A percentile compares a stretch with the other conserved stretches of the same genome.
Conservation (phyloP, 37 sponge, comb jelly and placozoan species). For the Chondrilla cf. caribensis region DNA sequence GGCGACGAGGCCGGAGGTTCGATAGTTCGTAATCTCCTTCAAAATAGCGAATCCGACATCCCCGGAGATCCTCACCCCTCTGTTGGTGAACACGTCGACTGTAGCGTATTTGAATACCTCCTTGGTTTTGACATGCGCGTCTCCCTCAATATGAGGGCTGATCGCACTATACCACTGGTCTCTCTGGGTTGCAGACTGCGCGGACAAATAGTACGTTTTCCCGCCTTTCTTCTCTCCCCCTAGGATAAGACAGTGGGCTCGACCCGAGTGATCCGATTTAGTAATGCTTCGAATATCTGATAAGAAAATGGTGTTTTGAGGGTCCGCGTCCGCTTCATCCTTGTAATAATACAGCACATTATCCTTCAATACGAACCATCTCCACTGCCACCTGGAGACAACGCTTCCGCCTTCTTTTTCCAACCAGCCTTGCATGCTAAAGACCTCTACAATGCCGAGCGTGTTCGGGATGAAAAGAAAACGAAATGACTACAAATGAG, state of each 20-base stretch:
- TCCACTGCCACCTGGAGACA: conserved; percentile 54
- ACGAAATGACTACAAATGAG: too few relatives aligned
- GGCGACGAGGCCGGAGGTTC: conserved; percentile 23
- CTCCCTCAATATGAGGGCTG: not conserved
- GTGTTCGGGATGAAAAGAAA: too few relatives aligned
- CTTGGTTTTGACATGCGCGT: not conserved
- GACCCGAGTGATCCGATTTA: conserved; percentile 49
- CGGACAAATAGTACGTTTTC: conserved; percentile 69
- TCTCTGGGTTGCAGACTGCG: conserved; percentile 32
- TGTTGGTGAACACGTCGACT: conserved; percentile 59
- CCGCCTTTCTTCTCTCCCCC: conserved; percentile 39
- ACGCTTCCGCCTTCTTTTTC: conserved; percentile 64
- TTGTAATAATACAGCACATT: conserved; percentile 50
- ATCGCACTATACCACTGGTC: conserved; percentile 64
- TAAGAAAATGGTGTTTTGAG: conserved; percentile 40
- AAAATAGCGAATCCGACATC: conserved; percentile 64
- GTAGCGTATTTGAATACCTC: conserved; percentile 52
- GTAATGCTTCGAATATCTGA: conserved; percentile 47
- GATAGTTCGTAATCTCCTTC: not conserved
- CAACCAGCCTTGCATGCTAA: conserved; percentile 65
- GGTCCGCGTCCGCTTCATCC: conserved; percentile 31
- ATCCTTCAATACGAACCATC: conserved; percentile 57
- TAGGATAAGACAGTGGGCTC: conserved; percentile 42
- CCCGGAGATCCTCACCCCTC: conserved; percentile 67
- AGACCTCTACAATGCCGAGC: too few relatives aligned